Percentiles rank a stretch among this genome's conserved stretches.
Evolutionary conservation across 1,140 invertebrate species (phyloP).

Genomic region (Trichogramma pretiosum): DNA sequence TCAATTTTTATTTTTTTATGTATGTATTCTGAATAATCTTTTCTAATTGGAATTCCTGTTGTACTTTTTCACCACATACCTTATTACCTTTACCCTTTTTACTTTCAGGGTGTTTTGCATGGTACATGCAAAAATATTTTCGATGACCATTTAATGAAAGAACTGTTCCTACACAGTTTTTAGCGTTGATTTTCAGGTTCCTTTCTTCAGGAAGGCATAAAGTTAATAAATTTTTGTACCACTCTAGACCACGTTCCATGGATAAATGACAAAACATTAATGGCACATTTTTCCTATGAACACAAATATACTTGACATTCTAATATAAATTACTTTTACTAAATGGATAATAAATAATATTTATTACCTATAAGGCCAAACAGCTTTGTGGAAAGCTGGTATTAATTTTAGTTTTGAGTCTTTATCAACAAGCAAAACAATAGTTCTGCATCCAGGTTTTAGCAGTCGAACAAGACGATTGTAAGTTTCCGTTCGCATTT

Average conservation of each 20-base stretch:
- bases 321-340: neutral
- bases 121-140: slow-evolving; percentile 97
- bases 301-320: slow-evolving; percentile 1
- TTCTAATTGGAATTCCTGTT: slow-evolving; percentile 2
- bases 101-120: slow-evolving; percentile 78
- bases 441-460: slow-evolving; percentile 90
- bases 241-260: slow-evolving; percentile 81
- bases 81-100: slow-evolving; percentile 48
- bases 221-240: slow-evolving; percentile 85
- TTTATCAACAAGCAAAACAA: slow-evolving; percentile 81
- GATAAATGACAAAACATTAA: slow-evolving; percentile 88
- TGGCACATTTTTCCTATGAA: slow-evolving; percentile 72
- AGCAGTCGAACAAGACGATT: slow-evolving; percentile 86
- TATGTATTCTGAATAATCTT: neutral
- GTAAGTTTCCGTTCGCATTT: slow-evolving; percentile 89
- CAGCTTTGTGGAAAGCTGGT: slow-evolving; percentile 82
- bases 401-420: slow-evolving; percentile 79
- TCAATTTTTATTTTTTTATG: slow-evolving; percentile 3
- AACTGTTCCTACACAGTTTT: slow-evolving; percentile 95
- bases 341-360: slow-evolving; percentile 18
- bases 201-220: slow-evolving; percentile 72
- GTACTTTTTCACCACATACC: slow-evolving; percentile 30
- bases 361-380: slow-evolving; percentile 87
- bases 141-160: slow-evolving; percentile 89
- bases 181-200: slow-evolving; percentile 85